A percentile compares a stretch with the other conserved stretches of the same genome.
Conservation (phyloP, 2,888 invertebrate genomes). For the Cheilosia soror region DNA sequence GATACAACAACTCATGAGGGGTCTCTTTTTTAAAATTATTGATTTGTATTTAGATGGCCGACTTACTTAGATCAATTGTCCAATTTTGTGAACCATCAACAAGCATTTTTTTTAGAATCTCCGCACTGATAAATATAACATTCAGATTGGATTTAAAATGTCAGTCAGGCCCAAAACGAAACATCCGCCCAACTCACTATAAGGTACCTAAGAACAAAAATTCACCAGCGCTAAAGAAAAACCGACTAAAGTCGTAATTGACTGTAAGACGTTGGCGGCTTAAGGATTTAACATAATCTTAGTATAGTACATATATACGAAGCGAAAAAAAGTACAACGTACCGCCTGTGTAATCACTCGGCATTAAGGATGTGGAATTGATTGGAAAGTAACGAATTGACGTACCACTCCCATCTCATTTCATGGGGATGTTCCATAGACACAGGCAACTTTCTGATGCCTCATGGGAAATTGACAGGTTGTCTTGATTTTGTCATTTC, state of each 20-base stretch:
- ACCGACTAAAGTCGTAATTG: constrained; percentile 62
- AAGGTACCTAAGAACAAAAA: not conserved
- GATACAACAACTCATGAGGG: no score
- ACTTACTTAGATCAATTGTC: no score
- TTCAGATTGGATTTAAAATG: not conserved
- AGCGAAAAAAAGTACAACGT: constrained; percentile 48
- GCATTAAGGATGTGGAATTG: constrained; percentile 68
- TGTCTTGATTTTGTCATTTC: constrained; percentile 60
- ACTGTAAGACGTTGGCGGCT: constrained; percentile 68
- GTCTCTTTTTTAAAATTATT: no score
- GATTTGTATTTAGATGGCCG: no score
- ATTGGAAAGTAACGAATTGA: constrained; percentile 73
- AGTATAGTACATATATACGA: not conserved
- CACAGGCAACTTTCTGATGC: constrained; percentile 59
- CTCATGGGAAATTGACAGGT: constrained; percentile 75
- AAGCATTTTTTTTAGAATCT: not conserved
- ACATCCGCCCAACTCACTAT: not conserved
- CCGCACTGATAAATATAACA: not conserved
- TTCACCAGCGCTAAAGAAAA: constrained; percentile 33
- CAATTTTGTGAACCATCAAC: not conserved
- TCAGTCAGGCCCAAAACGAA: no score
- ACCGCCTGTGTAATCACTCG: constrained; percentile 65
- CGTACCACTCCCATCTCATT: constrained; percentile 31
- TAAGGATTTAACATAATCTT: constrained; percentile 66
- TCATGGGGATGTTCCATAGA: constrained; percentile 46